Percentiles rank a stretch among this genome's conserved stretches.
Evolutionary conservation across 2,888 invertebrate species (phyloP).

Genomic region (Mythimna loreyi): DNA sequence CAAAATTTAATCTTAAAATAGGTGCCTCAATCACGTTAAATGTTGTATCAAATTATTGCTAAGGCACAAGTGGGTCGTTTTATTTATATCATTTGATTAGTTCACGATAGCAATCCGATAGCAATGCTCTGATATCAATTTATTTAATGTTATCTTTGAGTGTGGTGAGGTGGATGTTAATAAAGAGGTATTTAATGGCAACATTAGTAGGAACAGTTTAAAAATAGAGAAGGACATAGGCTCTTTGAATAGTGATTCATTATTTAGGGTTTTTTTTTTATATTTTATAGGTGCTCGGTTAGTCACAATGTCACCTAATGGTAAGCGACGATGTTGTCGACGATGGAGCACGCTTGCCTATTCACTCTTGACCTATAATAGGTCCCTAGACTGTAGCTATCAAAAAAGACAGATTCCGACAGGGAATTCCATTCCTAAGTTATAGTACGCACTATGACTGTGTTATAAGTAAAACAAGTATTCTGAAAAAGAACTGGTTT

Average conservation of each 20-base stretch:
- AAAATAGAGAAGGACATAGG: not conserved
- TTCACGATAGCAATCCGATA: slow-evolving; percentile 63
- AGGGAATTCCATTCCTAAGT: no score
- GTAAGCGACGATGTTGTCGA: no score
- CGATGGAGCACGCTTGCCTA: no score
- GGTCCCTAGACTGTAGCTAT: no score
- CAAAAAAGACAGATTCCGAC: no score
- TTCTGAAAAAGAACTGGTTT: no score
- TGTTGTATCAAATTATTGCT: slow-evolving; percentile 46
- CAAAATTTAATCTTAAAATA: slow-evolving; percentile 4
- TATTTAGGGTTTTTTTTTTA: not conserved
- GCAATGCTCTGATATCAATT: slow-evolving; percentile 59
- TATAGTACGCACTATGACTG: no score
- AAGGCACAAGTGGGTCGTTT: slow-evolving; percentile 63
- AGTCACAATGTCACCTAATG: no score
- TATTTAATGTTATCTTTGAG: slow-evolving; percentile 64
- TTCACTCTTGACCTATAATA: no score
- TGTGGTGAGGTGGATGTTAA: slow-evolving; percentile 56
- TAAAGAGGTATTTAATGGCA: slow-evolving; percentile 55
- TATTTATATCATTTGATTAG: slow-evolving; percentile 65
- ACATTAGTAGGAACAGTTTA: slow-evolving; percentile 14
- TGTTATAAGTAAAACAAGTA: no score
- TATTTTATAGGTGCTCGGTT: not conserved
- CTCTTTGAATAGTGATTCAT: not conserved
- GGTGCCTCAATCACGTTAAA: slow-evolving; percentile 11